A percentile compares a stretch with the other conserved stretches of the same genome.
phyloP scores from a whole-genome alignment of 2,113 vertebrate species.

The Sinocyclocheilus maitianheensis region DNA sequence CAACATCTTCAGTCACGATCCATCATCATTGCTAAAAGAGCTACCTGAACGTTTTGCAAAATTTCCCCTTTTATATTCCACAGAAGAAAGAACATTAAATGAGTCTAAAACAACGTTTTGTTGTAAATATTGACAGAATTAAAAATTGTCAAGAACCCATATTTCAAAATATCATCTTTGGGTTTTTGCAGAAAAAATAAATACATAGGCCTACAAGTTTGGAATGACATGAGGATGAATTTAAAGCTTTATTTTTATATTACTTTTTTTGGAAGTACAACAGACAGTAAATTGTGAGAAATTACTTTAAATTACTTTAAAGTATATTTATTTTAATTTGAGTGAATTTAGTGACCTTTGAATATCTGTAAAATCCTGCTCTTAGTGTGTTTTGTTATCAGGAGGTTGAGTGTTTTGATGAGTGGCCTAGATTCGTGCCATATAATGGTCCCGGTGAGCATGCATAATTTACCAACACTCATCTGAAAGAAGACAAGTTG shows the following conservation, averaged over 20 bases:
- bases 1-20: not conserved
- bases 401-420: slow-evolving; percentile 64
- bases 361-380: slow-evolving; percentile 32
- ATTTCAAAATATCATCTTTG: not conserved
- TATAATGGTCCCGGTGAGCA: slow-evolving; percentile 68
- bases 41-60: not conserved
- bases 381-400: slow-evolving; percentile 48
- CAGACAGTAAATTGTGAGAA: not conserved
- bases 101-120: not conserved
- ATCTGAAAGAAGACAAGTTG: slow-evolving; percentile 59
- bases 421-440: slow-evolving; percentile 72
- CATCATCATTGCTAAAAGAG: not conserved
- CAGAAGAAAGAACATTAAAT: not conserved
- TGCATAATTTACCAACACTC: slow-evolving; percentile 74
- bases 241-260: not conserved
- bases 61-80: not conserved
- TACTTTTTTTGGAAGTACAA: not conserved
- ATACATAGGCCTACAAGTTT: not conserved
- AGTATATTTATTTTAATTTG: not conserved
- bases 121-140: not conserved
- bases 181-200: not conserved
- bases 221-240: not conserved
- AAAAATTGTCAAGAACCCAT: too few relatives aligned
- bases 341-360: not conserved
- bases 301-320: not conserved